Evolutionary conservation across 2,797 vertebrate genomes (phyloP), one percentile per base, ranked within the genome.

Genomic region (Sebastes trivittatus): DNA sequence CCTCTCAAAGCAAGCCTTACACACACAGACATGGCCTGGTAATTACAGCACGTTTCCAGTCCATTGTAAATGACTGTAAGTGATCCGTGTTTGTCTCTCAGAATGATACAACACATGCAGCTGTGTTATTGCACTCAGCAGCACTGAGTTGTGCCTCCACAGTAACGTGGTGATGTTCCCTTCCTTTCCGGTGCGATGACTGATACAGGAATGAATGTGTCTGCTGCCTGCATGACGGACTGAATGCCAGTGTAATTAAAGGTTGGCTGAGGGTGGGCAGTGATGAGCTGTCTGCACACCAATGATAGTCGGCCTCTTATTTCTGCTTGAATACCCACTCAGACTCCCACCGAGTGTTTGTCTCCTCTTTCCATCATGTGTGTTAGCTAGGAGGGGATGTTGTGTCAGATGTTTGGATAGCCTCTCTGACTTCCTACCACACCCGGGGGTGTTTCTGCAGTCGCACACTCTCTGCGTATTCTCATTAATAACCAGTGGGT

Each of bases 191-290:
- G 52, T 55, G 74, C 8, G 20, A 70, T 87, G 87, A 88, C 81
- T 84, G 85, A 87, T 87, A 73, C 72, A 54, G 62, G 66, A 77
- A 77, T 78, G 74, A 79, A 76, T 87, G 86, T 80, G 56, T 81
- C 75, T 70, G 68, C 82, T 55, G 75, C 77, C 81, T 62, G 72
- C 80, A 59, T 56, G 78, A 87, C 64, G 13, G 69, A 80, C 66
- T 77, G 87, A 83, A 83, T 87, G 82, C 75, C 85, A 72, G 64
- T 46, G 52, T 89, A 82, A 92, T 94, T 91, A 93, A 87, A 87
- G 78, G 79, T 58, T 90, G 83, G 84, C 70, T 72, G 77, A 88
- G 72, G 74, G 78, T 80, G 78, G 84, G 77, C 75, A 82, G 30
- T 77, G 80, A 86, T 78, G 73, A 85, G 81, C 82, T 83, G 75